These are phyloP conservation scores for Piaya cayana DNA, from an alignment of 2,113 vertebrate genomes.

Conservation along the genomic window DNA sequence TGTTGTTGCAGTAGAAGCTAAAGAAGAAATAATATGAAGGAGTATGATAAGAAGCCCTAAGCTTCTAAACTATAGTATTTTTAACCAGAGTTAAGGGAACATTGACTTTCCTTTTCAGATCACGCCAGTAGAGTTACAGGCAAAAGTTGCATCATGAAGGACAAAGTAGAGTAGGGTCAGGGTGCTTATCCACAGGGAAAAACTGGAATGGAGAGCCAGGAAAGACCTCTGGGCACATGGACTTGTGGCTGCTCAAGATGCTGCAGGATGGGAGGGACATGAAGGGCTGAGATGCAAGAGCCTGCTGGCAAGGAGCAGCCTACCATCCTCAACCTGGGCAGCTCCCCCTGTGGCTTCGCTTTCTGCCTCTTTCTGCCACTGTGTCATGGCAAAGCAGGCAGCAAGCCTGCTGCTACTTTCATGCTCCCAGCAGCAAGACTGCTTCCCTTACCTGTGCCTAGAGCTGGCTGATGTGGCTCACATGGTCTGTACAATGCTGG, in stretches of 20 bases:
- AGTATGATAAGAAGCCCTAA: background rate
- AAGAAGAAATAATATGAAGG: background rate
- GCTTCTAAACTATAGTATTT: background rate
- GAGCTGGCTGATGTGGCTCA: rapidly evolving
- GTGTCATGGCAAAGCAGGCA: background rate
- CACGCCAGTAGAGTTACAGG: background rate
- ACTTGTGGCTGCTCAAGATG: background rate
- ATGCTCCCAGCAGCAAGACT: background rate
- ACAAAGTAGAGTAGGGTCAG: background rate
- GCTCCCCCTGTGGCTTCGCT: background rate
- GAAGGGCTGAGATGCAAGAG: background rate
- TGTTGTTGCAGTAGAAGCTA: background rate
- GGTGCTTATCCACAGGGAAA: background rate
- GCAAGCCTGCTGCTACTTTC: background rate
- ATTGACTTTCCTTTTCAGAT: background rate
- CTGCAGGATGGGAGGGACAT: background rate
- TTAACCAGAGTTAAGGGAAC: background rate
- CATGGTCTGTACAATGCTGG: background rate
- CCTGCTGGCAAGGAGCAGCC: background rate
- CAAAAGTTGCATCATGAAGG: background rate
- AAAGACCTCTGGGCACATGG: background rate
- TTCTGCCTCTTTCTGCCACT: background rate
- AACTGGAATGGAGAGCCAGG: background rate
- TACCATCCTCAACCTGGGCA: rapidly evolving
- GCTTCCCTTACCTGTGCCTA: background rate